phyloP scores from a whole-genome alignment of 92 coral and sea anemone genomes.

The Phenganax subtilis region DNA sequence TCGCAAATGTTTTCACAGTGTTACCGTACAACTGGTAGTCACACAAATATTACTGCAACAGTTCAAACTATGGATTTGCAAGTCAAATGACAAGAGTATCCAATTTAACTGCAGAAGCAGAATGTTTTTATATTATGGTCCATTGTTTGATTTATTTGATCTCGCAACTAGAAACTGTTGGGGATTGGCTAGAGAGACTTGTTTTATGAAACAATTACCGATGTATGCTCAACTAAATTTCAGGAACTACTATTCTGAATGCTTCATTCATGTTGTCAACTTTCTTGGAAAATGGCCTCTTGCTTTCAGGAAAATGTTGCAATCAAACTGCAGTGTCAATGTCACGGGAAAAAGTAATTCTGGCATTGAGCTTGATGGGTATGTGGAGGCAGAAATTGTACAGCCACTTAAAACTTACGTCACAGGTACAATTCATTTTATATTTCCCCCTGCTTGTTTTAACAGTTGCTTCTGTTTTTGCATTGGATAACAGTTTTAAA shows the following conservation, averaged over 20 bases:
- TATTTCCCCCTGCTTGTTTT: neutral
- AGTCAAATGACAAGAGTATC: slow-evolving; percentile 19
- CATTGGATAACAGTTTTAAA: too few species aligned
- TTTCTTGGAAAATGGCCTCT: slow-evolving; percentile 49
- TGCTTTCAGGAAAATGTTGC: slow-evolving; percentile 29
- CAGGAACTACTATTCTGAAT: slow-evolving; percentile 42
- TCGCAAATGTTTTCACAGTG: neutral
- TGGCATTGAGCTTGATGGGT: slow-evolving; percentile 48
- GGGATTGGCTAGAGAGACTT: slow-evolving; percentile 45
- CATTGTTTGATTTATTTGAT: slow-evolving; percentile 36
- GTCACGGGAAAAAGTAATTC: slow-evolving; percentile 27
- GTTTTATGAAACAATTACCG: slow-evolving; percentile 39
- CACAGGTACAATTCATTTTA: slow-evolving; percentile 19
- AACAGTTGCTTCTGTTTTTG: too few species aligned
- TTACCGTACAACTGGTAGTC: slow-evolving; percentile 27
- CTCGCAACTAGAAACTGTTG: slow-evolving; percentile 20
- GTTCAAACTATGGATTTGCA: slow-evolving; percentile 28
- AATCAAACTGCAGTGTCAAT: slow-evolving; percentile 44
- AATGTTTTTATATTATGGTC: slow-evolving; percentile 42
- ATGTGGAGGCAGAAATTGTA: slow-evolving; percentile 35
- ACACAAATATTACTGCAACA: slow-evolving; percentile 41
- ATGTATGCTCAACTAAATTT: slow-evolving; percentile 51
- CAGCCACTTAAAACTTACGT: slow-evolving; percentile 38
- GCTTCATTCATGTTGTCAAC: slow-evolving; percentile 37
- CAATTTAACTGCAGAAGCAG: slow-evolving; percentile 22